A percentile compares a stretch with the other conserved stretches of the same genome.
phyloP scores from a whole-genome alignment of 2,797 vertebrate species.

The Brachyalestes nurse region DNA sequence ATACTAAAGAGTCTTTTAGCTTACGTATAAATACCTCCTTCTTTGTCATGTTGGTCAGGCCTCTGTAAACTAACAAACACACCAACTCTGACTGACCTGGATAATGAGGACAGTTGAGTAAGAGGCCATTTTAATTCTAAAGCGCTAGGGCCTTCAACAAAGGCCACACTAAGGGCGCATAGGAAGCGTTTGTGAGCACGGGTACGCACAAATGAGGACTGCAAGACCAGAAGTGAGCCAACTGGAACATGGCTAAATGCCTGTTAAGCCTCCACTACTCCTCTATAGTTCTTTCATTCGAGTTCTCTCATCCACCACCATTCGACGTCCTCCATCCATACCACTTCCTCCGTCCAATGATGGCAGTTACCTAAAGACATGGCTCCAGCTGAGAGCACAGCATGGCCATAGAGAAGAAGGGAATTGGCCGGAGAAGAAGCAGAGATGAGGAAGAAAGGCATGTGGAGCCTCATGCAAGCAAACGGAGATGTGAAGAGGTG shows the following conservation, averaged over 20 bases:
- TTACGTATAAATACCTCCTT: too few species aligned
- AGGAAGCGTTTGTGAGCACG: too few species aligned
- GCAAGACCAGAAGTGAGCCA: not conserved
- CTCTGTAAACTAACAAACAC: too few species aligned
- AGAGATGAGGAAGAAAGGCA: conserved; percentile 46
- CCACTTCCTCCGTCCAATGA: conserved; percentile 65
- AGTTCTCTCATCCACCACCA: not conserved
- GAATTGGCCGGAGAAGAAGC: conserved; percentile 51
- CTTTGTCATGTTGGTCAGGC: too few species aligned
- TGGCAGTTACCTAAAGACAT: conserved; percentile 63
- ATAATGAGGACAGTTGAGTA: too few species aligned
- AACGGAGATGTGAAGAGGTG: conserved; percentile 34
- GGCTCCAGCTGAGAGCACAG: conserved; percentile 59
- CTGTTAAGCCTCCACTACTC: not conserved
- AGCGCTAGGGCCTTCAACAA: too few species aligned
- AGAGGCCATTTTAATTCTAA: too few species aligned
- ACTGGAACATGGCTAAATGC: not conserved
- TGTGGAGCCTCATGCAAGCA: conserved; percentile 17
- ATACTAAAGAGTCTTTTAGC: too few species aligned
- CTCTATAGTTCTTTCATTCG: conserved; percentile 5
- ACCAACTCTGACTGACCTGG: too few species aligned
- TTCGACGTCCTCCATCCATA: conserved; percentile 36
- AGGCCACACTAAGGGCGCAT: too few species aligned
- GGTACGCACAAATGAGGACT: not conserved
- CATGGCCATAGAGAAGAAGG: conserved; percentile 50